Evolutionary conservation across 2,888 invertebrate species (phyloP).

Genomic region (Drosophila quinaria): DNA sequence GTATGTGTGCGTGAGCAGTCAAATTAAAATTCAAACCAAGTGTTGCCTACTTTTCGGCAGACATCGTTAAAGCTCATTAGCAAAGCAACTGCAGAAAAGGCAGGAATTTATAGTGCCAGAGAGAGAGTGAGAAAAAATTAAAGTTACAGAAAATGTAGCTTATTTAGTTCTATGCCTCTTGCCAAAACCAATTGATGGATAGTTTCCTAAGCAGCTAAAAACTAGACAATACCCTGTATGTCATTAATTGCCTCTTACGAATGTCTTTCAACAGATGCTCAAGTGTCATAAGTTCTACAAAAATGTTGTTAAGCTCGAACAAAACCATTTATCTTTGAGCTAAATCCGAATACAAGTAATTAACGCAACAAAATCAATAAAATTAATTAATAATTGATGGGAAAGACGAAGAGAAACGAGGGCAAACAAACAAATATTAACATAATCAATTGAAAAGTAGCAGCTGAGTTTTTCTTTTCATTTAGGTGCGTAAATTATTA

Average conservation of each 20-base stretch:
- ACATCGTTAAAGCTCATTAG: constrained; percentile 70
- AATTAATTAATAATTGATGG: constrained; percentile 76
- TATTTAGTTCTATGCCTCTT: constrained; percentile 15
- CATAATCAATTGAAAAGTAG: constrained; percentile 45
- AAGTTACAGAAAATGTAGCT: not conserved
- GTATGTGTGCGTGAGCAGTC: constrained; percentile 45
- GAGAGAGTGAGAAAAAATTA: not conserved
- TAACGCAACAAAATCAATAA: constrained; percentile 63
- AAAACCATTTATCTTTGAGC: constrained; percentile 57
- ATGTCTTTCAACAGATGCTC: not conserved
- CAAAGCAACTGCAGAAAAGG: constrained; percentile 1
- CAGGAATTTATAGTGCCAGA: not conserved
- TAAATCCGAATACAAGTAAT: constrained; percentile 52
- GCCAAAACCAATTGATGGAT: constrained; percentile 51
- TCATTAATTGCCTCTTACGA: not conserved
- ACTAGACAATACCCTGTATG: constrained; percentile 23
- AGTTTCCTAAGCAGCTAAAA: not conserved
- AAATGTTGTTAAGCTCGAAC: not conserved
- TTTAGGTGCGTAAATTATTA: constrained; percentile 13
- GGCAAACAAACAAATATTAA: constrained; percentile 40
- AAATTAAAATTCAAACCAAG: constrained; percentile 69
- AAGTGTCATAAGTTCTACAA: not conserved
- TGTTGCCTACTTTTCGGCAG: constrained; percentile 71
- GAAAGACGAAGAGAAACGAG: not conserved
- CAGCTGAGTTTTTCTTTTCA: constrained; percentile 23